Conservation (phyloP, 1,140 invertebrate species). For the Stegodyphus dumicola region DNA sequence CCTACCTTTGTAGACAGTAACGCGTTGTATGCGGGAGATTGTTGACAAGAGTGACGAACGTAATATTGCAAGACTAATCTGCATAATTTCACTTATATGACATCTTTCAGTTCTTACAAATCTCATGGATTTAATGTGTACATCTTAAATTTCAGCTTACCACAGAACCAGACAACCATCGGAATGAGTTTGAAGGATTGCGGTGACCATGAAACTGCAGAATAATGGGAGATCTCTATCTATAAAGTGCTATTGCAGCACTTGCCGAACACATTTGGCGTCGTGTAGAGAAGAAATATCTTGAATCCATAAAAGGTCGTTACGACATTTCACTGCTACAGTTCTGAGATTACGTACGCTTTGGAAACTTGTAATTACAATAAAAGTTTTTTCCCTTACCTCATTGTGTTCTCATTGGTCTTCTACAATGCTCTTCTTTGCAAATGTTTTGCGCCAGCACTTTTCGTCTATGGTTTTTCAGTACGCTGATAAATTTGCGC, state of each 20-base stretch:
- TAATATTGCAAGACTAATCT: not conserved
- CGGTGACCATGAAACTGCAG: not conserved
- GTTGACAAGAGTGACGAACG: not conserved
- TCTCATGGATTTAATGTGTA: not conserved
- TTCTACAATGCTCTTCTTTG: not conserved
- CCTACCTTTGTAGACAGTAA: not conserved
- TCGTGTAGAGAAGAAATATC: not conserved
- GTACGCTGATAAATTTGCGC: too few relatives aligned
- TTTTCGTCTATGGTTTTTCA: too few relatives aligned
- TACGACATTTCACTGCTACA: not conserved
- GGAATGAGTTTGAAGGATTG: not conserved
- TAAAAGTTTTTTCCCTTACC: too few relatives aligned
- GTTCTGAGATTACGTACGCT: not conserved
- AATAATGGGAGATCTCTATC: not conserved
- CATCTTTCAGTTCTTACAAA: not conserved
- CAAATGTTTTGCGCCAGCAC: too few relatives aligned
- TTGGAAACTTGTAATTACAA: not conserved
- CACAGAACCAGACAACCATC: not conserved
- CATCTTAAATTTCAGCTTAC: not conserved
- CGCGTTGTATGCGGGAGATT: not conserved
- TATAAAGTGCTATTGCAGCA: not conserved
- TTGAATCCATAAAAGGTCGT: not conserved
- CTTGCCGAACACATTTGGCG: not conserved
- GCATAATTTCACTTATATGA: not conserved
- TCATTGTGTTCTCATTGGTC: too few relatives aligned